Base-by-base conservation (phyloP, 1,140 invertebrate genomes). In the Rhizoglyphus robini region DNA sequence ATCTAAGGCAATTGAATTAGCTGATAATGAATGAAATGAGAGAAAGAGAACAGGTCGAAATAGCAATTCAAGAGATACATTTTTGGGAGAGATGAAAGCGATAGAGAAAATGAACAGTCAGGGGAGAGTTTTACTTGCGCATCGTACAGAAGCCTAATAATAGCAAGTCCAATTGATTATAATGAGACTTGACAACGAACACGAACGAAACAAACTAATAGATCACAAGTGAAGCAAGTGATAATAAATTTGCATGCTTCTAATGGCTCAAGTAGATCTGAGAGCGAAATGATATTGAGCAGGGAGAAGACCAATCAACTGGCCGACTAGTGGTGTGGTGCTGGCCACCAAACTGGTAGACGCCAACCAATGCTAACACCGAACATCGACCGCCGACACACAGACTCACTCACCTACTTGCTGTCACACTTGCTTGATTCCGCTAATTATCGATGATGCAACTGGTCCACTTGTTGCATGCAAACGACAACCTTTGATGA, bases 131-230 rank as follows among this genome's bases (percentile, higher is more conserved):
- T 41, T 18, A 41, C 36, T 41, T 41, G 36, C 18, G 36, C 18
- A 8, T 41, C 18, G 36, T 41, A 32, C 51, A 54, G 23, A 25
- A 27, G 51, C 20, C 51, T 54, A 54, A 54, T 54, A 54, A 54
- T 54, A 54, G 51, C 51, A 54, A 54, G 20, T 54, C 51, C 51
- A 54, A 54, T 54, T 54, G 51, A 54, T 54, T 54, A 11, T 54
- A 54, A 54, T 54, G 51, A 54, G 51, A 54, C 23, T 11, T 8
- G 51, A 8, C 51, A 54, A 5, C 8, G 51, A 54, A 54, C 23
- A 54, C 51, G 23, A 54, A 54, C 51, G 31, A 32, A 25, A 8
- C 8, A 54, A 5, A 8, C 51, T 54, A 54, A 54, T 54, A 32
- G 51, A 54, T 54, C 51, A 23, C 51, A 54, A 54, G 51, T 54